Base-by-base conservation (phyloP, 2,888 invertebrate genomes). In the Entomobrya proxima region DNA sequence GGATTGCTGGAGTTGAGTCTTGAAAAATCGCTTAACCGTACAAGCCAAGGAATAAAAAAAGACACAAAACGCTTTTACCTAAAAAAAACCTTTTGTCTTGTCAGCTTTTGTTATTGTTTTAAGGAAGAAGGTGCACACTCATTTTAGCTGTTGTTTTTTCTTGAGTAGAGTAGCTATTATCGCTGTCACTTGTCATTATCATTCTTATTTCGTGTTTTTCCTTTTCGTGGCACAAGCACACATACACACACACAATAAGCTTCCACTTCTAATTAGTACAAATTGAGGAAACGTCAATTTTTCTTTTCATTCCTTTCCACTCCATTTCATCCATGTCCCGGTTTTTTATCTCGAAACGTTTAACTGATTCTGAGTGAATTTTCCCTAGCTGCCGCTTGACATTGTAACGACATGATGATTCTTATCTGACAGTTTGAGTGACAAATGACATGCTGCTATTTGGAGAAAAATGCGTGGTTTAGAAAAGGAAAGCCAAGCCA, bases 341-440 rank as follows among this genome's bases (percentile, higher is more conserved):
- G 15, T 61, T 61, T 61, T 32, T 18, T 21, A 7, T 32, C 61
- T 32, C 15, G 32, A 61, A 9, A 27, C 15, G 32, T 32, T 61
- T n/a, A 30, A 32, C 15, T n/a, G 61, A 30, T 32, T n/a, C 32
- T 61, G 7, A n/a, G 15, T 52, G 21, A 32, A 37, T 32, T 18
- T 18, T 18, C 55, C 11, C 18, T 18, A 52, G 18, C 18, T 11
- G 37, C 27, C 47, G 72, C 47, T 21, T 79, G 47, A 35, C 40
- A 21, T 52, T n/a, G 77, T 79, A 79, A 67, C 37, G 67, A 67
- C 67, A 67, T 52, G 78, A 64, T 50, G 78, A 79, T 79, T 79
- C 78, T 79, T 79, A 79, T 79, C 78, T 79, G 78, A 67, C 67
- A 67, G 50, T 50, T n/a, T 79, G 78, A 79, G 78, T 67, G 78